These are phyloP conservation scores for Blastobasis adustella DNA, from an alignment of 2,888 invertebrate genomes.

Conservation along the genomic window DNA sequence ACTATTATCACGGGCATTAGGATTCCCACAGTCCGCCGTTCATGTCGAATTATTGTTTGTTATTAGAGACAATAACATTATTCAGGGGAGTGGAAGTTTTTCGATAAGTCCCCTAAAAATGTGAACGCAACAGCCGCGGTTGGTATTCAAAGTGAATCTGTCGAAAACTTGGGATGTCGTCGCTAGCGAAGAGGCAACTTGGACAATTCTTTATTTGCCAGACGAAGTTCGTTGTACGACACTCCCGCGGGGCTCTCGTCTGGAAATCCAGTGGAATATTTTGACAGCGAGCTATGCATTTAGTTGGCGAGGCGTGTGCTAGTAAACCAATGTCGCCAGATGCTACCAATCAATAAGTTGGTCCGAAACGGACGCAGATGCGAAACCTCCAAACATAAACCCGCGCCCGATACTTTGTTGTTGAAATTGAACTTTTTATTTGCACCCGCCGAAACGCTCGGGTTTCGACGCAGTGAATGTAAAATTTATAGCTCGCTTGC, in stretches of 20 bases:
- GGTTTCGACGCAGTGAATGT: slow-evolving; percentile 51
- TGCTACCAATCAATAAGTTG: slow-evolving; percentile 47
- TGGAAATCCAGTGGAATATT: slow-evolving; percentile 35
- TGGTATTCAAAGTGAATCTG: slow-evolving; percentile 44
- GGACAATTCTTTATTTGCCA: slow-evolving; percentile 35
- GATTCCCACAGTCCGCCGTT: no score
- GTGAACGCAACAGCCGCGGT: slow-evolving; percentile 15
- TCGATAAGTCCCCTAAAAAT: no score
- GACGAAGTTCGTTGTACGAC: slow-evolving; percentile 20
- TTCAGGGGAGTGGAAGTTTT: no score
- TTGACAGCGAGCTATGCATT: slow-evolving; percentile 28
- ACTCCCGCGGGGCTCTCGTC: slow-evolving; percentile 31
- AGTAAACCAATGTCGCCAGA: slow-evolving; percentile 31
- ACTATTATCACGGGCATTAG: no score
- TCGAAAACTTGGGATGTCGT: slow-evolving; percentile 28
- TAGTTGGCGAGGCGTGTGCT: slow-evolving; percentile 18
- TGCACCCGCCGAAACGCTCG: slow-evolving; percentile 45
- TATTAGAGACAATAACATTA: no score
- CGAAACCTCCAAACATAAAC: slow-evolving; percentile 36
- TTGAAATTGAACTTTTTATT: slow-evolving; percentile 60
- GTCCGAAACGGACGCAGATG: slow-evolving; percentile 51
- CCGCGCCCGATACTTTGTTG: slow-evolving; percentile 42
- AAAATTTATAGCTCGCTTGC: slow-evolving; percentile 53
- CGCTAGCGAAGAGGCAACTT: slow-evolving; percentile 22
- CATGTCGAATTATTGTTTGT: no score